Evolutionary conservation across 2,888 invertebrate species (phyloP), one percentile per base, ranked within the genome.

Genomic region (Hermaeophaga mercurialis): DNA sequence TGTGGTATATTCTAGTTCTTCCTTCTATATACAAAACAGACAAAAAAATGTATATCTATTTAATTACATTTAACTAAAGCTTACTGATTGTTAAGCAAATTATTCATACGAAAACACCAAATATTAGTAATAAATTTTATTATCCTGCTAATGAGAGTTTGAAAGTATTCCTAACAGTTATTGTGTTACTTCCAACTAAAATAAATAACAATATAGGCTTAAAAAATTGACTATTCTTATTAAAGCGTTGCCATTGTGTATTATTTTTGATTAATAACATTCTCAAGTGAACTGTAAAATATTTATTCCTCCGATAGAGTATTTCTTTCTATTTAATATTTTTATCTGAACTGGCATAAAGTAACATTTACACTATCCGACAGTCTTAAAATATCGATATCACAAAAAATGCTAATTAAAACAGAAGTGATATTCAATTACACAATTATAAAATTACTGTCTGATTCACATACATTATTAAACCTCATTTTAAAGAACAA

Each of bases 151-250:
- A 24, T 43, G 14, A 39, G 22, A 41, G 22, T 41, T 60, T 60
- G 38, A 64, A 65, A 62, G 73, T 73, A 73, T 73, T 73, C 73
- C 74, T 66, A 61, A 61, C 69, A 64, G 70, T 74, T 74, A 73
- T 73, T 74, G 72, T 72, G 73, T 73, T 72, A 68, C 72, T 70
- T 73, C 68, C 56, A 59, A 53, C 64, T 66, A 68, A 66, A 63
- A 56, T 59, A 61, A 65, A 56, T 24, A 22, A 38, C 38, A 11
- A 47, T 57, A 56, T 62, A 58, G 53, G 53, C 53, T 57, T 54
- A 57, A 47, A 41, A 38, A 47, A 48, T 57, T 46, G 38, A 56
- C 31, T 52, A 50, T 56, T 50, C 46, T 49, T 26, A 48, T 31
- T 53, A 47, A 50, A 53, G 28, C 53, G 53, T 53, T 47, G 33